Evolutionary conservation across 2,113 vertebrate species (phyloP).

Genomic region (Pangasianodon gigas): DNA sequence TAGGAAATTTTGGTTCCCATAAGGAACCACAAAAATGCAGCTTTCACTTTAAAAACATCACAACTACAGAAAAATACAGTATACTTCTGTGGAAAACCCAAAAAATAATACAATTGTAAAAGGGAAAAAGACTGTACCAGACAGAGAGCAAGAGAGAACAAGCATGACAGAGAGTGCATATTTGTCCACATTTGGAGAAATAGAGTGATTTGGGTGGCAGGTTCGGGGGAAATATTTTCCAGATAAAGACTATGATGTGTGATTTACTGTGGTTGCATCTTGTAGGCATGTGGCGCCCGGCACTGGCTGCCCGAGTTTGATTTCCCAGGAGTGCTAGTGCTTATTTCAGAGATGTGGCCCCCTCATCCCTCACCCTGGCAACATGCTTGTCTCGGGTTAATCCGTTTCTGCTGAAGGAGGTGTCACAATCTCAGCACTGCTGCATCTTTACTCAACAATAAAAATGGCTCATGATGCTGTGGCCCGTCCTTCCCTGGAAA

Average conservation of each 20-base stretch:
- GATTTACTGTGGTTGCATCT: constrained; percentile 57
- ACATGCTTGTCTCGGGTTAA: constrained; percentile 59
- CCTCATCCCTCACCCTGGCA: constrained; percentile 59
- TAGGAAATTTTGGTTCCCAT: background rate
- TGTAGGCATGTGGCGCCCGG: constrained; percentile 55
- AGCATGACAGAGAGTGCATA: background rate
- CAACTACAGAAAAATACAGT: background rate
- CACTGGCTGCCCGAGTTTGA: constrained; percentile 64
- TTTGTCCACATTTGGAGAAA: constrained; percentile 15
- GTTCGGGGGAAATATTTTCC: constrained; percentile 59
- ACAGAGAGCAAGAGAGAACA: constrained; percentile 20
- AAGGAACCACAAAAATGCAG: background rate
- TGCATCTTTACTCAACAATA: constrained; percentile 56
- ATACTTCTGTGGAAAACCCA: background rate
- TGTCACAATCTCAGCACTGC: constrained; percentile 55
- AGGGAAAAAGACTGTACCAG: background rate
- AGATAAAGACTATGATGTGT: constrained; percentile 53
- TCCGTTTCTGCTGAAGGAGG: constrained; percentile 53
- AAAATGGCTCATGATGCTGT: constrained; percentile 54
- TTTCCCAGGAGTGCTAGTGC: constrained; percentile 69
- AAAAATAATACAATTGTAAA: constrained; percentile 21
- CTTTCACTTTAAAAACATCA: background rate
- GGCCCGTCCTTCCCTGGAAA: constrained; percentile 43
- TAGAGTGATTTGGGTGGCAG: constrained; percentile 1
- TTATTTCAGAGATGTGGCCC: constrained; percentile 59